These are phyloP conservation scores for Lasiommata megera DNA, from an alignment of 2,888 invertebrate species.

Conservation along the genomic window DNA sequence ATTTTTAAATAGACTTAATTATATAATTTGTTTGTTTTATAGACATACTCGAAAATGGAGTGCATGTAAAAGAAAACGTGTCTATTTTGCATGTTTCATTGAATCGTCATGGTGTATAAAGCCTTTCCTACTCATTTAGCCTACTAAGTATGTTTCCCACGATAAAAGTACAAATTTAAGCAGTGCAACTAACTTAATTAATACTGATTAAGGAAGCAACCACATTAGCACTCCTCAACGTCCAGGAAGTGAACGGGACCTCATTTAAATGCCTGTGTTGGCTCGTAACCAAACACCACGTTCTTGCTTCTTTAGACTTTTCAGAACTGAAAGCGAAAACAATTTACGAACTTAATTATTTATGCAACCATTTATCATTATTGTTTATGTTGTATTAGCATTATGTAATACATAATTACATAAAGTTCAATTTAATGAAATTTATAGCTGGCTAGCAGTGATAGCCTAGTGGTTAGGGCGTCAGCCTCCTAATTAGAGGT, in stretches of 20 bases:
- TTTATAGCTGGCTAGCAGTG: too few species aligned
- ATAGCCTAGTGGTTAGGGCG: too few species aligned
- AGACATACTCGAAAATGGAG: background rate
- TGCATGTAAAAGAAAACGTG: background rate
- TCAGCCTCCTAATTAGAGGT: too few species aligned
- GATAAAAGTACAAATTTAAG: slow-evolving; percentile 18
- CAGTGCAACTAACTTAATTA: slow-evolving; percentile 26
- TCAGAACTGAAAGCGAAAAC: background rate
- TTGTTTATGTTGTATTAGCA: too few species aligned
- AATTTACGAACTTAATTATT: background rate
- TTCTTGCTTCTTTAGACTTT: background rate
- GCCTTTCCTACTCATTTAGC: background rate
- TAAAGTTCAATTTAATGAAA: too few species aligned
- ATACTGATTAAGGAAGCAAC: slow-evolving; percentile 28
- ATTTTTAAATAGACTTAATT: too few species aligned
- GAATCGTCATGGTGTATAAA: background rate
- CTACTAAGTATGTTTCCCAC: slow-evolving; percentile 22
- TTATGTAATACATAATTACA: too few species aligned
- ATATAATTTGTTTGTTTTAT: too few species aligned
- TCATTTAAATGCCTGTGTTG: slow-evolving; percentile 24
- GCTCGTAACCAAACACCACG: slow-evolving; percentile 17
- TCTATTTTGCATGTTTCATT: background rate
- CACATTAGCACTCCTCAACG: slow-evolving; percentile 26
- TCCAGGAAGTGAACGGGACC: slow-evolving; percentile 28
- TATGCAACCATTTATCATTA: background rate